A percentile compares a stretch with the other conserved stretches of the same genome.
Conservation (phyloP, 2,797 vertebrate species). For the Amblyraja radiata region DNA sequence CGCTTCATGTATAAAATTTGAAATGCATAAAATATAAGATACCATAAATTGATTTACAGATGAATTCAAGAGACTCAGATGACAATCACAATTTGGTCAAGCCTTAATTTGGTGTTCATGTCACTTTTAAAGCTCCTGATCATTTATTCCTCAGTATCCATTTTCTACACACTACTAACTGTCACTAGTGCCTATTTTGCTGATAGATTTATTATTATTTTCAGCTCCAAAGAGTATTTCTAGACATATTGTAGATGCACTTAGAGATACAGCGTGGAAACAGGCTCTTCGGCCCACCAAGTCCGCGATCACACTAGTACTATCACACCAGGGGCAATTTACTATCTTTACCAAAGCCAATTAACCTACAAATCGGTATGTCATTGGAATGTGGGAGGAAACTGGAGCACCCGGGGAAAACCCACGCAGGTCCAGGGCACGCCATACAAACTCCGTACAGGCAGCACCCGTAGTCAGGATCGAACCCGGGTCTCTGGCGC, state of each 20-base stretch:
- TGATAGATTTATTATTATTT: background rate
- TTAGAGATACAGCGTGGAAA: no score
- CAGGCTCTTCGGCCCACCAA: no score
- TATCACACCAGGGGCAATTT: no score
- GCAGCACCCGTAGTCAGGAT: no score
- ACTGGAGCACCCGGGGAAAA: no score
- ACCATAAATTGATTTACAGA: background rate
- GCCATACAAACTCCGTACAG: no score
- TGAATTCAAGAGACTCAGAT: background rate
- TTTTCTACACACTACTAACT: background rate
- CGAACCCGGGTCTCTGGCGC: no score
- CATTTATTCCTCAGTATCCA: background rate
- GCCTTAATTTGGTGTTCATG: background rate
- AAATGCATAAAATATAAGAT: background rate
- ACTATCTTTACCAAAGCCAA: no score
- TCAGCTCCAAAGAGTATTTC: background rate
- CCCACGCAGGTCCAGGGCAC: no score
- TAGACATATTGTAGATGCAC: background rate
- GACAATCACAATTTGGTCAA: background rate
- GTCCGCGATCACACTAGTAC: no score
- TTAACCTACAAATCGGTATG: no score
- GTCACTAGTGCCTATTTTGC: background rate
- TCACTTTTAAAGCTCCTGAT: background rate
- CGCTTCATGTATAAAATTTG: background rate
- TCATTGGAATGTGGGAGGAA: no score